Evolutionary conservation across 2,888 invertebrate species (phyloP), one percentile per base, ranked within the genome.

Genomic region (Clepsis dumicolana): DNA sequence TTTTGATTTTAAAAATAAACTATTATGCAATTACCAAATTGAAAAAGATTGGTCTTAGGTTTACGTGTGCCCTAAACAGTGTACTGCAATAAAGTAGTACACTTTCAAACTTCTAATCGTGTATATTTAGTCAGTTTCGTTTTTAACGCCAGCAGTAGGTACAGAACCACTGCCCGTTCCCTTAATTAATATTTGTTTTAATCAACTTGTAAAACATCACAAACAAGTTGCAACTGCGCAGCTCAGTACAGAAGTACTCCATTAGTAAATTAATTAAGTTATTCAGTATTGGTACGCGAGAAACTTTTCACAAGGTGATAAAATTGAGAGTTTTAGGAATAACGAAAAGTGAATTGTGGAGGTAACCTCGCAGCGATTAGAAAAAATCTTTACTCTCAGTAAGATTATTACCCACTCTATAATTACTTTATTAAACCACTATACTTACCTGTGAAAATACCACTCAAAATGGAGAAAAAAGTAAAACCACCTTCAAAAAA

Each of bases 171-270:
- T 14, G 14, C 35, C 10, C 2, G 29, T 29, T 53, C 16, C 16
- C 4, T 54, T 54, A 29, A 54, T 54, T 59, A 27, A 41, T 59
- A 27, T 27, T 59, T 18, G 10, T 38, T 57, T 57, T 38, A 57
- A 59, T 56, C 56, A 56, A 56, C 32, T 38, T 35, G 10, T 38
- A 24, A 57, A 57, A 38, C 24, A 38, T 38, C 24, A 57, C 12
- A 21, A 38, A 25, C 21, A 38, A 38, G 48, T 38, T 38, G 14
- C 35, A 57, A 24, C 24, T 56, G 12, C 53, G 21, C 1, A 32
- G n/a, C 18, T 24, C 24, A 24, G 57, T 48, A 44, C 21, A 48
- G 21, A 48, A 48, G 10, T 21, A 48, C 10, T 48, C 48, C 48
- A 48, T 48, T 48, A 48, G 48, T 18, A 48, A 48, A 48, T 48